phyloP scores from a whole-genome alignment of 2,797 vertebrate genomes.

The Phataginus tetradactyla region DNA sequence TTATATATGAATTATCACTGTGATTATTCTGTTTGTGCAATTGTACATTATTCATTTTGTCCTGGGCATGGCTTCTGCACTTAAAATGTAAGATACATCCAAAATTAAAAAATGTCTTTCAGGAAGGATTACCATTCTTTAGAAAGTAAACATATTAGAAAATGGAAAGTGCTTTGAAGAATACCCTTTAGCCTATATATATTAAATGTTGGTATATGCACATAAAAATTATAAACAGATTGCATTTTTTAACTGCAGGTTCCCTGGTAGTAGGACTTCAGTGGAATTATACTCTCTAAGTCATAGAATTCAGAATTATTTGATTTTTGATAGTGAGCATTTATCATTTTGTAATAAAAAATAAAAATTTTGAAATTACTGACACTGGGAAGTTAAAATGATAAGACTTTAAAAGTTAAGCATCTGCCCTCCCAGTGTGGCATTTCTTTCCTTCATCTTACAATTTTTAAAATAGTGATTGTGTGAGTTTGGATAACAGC shows the following conservation, averaged over 20 bases:
- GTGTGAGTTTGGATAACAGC: not conserved
- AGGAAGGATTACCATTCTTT: not conserved
- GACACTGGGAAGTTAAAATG: not conserved
- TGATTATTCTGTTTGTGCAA: conserved; percentile 34
- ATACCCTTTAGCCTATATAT: not conserved
- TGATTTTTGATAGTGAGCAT: conserved; percentile 11
- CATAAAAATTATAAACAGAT: not conserved
- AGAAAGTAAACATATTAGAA: conserved; percentile 11
- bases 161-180: conserved; percentile 9
- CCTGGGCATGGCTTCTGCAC: not conserved
- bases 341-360: conserved; percentile 55
- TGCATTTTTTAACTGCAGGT: conserved; percentile 34
- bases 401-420: conserved; percentile 37
- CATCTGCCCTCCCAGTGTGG: not conserved
- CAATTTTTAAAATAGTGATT: not conserved
- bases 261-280: not conserved
- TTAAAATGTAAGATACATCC: conserved; percentile 31
- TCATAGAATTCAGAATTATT: conserved; percentile 43
- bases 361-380: not conserved
- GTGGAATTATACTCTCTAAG: conserved; percentile 26
- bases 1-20: not conserved
- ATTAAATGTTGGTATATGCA: not conserved
- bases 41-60: conserved; percentile 38
- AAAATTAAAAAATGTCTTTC: conserved; percentile 32
- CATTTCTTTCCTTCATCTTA: conserved; percentile 20